Conservation (phyloP, 2,113 vertebrate genomes). For the Cyanocitta stelleri region DNA sequence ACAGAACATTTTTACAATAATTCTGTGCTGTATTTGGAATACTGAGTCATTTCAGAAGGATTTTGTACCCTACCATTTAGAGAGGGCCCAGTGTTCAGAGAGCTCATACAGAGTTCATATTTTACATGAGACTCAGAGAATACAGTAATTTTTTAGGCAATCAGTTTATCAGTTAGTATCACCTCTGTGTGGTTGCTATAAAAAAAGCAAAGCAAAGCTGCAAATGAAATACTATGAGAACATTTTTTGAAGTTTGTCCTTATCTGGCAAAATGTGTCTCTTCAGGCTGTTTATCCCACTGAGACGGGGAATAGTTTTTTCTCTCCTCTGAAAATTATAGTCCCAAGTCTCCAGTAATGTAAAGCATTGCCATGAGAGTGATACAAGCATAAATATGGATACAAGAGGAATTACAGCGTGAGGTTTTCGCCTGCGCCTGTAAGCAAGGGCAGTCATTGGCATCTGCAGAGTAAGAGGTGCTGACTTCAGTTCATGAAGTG, state of each 20-base stretch:
- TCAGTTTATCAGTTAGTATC: not conserved
- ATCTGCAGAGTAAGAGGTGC: not conserved
- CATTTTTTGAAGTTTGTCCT: not conserved
- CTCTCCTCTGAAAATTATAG: not conserved
- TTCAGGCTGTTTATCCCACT: not conserved
- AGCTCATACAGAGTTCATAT: not conserved
- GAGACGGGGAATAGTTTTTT: not conserved
- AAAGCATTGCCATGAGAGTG: not conserved
- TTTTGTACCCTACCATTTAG: not conserved
- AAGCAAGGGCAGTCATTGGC: not conserved
- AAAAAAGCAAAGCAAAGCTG: accelerated
- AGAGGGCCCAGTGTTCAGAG: not conserved
- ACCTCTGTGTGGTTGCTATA: not conserved
- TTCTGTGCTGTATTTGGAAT: not conserved
- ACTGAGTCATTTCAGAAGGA: not conserved
- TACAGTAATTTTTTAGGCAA: not conserved
- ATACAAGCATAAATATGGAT: not conserved
- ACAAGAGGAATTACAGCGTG: not conserved
- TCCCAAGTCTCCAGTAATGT: not conserved
- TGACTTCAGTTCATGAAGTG: not conserved
- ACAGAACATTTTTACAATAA: not conserved
- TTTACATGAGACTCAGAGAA: not conserved
- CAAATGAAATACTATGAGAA: not conserved
- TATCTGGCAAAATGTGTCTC: not conserved
- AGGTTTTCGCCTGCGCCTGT: not conserved